Evolutionary conservation across 2,113 vertebrate species (phyloP).

Genomic region (Xiphophorus maculatus): DNA sequence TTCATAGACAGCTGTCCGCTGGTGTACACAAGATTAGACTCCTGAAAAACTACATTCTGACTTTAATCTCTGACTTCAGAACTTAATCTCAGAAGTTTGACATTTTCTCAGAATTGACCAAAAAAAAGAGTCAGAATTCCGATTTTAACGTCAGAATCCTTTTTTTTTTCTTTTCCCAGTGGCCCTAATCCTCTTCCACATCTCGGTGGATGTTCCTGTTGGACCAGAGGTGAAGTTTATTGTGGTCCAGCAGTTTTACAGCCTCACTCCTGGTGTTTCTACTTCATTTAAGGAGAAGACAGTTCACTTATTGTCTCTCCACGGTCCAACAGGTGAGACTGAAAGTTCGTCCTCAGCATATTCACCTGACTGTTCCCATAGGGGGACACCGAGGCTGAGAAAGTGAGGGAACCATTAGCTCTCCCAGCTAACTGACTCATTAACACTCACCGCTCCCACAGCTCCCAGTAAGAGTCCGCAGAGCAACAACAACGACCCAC

Average conservation of each 20-base stretch:
- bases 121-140: not conserved
- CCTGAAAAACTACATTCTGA: not conserved
- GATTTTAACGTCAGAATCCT: too few species aligned
- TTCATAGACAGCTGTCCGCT: too few species aligned
- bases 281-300: not conserved
- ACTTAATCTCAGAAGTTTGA: not conserved
- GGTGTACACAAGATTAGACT: too few species aligned
- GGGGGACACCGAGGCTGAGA: too few species aligned
- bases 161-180: too few species aligned
- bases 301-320: not conserved
- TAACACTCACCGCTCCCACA: slow-evolving; percentile 50
- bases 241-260: too few species aligned
- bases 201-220: too few species aligned
- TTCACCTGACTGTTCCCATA: too few species aligned
- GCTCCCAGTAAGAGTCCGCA: slow-evolving; percentile 11
- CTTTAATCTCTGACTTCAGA: too few species aligned
- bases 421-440: not conserved
- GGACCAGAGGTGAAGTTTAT: too few species aligned
- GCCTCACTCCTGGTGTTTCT: too few species aligned
- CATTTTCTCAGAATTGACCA: not conserved
- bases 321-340: not conserved
- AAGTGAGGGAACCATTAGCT: not conserved
- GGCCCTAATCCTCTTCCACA: too few species aligned
- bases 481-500: slow-evolving; percentile 43
- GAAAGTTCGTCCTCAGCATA: not conserved